These are phyloP conservation scores for Phyto melanocephala DNA, from an alignment of 2,888 invertebrate species.

Conservation along the genomic window DNA sequence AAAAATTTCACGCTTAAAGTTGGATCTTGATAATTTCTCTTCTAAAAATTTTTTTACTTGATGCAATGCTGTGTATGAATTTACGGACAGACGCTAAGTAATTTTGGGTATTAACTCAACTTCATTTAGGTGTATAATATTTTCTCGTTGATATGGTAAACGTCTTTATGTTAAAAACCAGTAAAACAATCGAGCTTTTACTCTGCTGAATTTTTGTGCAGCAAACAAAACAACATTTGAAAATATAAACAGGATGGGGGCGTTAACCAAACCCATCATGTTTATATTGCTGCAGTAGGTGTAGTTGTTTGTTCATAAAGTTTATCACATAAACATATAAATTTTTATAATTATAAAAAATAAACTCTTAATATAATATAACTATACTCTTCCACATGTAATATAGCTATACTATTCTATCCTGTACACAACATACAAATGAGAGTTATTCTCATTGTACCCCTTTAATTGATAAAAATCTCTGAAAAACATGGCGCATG, in stretches of 20 bases:
- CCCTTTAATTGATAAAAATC: neutral
- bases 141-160: too few relatives aligned
- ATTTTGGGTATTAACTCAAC: conserved; percentile 18
- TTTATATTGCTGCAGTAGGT: neutral
- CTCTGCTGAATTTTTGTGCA: neutral
- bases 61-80: too few relatives aligned
- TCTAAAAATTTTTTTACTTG: too few relatives aligned
- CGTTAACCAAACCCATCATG: conserved; percentile 55
- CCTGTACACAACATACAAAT: neutral
- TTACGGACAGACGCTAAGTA: too few relatives aligned
- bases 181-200: neutral
- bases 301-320: too few relatives aligned
- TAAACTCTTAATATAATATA: neutral
- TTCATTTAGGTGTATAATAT: too few relatives aligned
- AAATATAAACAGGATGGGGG: conserved; percentile 49
- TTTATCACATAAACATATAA: too few relatives aligned
- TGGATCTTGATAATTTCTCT: too few relatives aligned
- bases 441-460: neutral
- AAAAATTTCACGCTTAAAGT: too few relatives aligned
- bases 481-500: conserved; percentile 72
- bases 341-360: too few relatives aligned
- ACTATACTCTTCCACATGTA: neutral
- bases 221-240: neutral
- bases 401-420: neutral
- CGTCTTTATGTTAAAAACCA: neutral